Percentiles rank a stretch among this genome's conserved stretches.
These are phyloP conservation scores for Celastrina argiolus DNA, from an alignment of 2,888 invertebrate species.

Conservation along the genomic window DNA sequence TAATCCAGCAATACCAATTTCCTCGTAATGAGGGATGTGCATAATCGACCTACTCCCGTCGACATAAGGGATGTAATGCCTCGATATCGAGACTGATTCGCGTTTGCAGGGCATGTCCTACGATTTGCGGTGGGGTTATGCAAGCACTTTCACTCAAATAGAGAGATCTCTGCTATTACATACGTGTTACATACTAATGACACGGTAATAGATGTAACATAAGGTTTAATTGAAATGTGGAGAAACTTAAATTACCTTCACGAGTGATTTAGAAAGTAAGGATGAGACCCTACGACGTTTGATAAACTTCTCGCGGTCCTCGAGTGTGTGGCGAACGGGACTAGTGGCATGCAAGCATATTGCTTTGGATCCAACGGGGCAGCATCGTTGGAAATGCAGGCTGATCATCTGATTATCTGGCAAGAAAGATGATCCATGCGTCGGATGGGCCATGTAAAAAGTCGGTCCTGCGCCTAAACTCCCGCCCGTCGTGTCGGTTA, in stretches of 20 bases:
- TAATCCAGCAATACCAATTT: background rate
- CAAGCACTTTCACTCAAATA: conserved; percentile 69
- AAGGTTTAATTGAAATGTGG: conserved; percentile 8
- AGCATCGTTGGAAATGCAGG: too few relatives aligned
- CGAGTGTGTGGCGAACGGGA: too few relatives aligned
- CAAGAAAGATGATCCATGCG: too few relatives aligned
- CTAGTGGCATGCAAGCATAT: too few relatives aligned
- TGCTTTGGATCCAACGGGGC: too few relatives aligned
- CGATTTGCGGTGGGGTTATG: conserved; percentile 64
- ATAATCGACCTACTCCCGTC: background rate
- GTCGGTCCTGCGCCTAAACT: too few relatives aligned
- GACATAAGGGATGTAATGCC: background rate
- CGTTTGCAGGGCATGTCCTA: conserved; percentile 44
- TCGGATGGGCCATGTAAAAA: too few relatives aligned
- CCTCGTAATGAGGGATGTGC: background rate
- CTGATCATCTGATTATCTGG: too few relatives aligned
- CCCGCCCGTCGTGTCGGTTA: too few relatives aligned
- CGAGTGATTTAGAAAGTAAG: too few relatives aligned
- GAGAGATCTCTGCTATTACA: conserved; percentile 47
- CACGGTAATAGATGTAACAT: conserved; percentile 10
- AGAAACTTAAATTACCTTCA: background rate
- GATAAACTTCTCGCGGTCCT: too few relatives aligned
- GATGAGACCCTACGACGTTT: too few relatives aligned
- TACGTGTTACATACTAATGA: conserved; percentile 15
- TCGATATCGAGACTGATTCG: background rate